A percentile compares a stretch with the other conserved stretches of the same genome.
Conservation (phyloP, 1,140 invertebrate species). For the Drosophila virilis region DNA sequence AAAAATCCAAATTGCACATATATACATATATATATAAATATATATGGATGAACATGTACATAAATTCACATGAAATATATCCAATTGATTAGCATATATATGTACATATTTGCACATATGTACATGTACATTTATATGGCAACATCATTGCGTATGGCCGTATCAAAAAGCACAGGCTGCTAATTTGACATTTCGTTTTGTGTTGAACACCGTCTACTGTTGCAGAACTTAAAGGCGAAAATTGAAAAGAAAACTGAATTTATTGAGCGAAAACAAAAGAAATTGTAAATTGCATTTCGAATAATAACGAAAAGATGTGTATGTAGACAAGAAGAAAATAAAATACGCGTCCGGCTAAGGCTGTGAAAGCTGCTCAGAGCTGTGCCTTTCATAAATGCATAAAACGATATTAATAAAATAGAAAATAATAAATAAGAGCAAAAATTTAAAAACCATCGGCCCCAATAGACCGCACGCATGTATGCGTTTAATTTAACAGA, state of each 20-base stretch:
- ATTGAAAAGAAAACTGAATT: conserved; percentile 32
- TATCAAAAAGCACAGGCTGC: conserved; percentile 56
- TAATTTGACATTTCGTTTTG: conserved; percentile 62
- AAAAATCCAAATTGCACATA: conserved; percentile 12
- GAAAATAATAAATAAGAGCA: conserved; percentile 18
- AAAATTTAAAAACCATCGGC: conserved; percentile 18
- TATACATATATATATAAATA: neutral
- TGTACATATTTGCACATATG: conserved; percentile 45
- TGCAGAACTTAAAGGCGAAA: conserved; percentile 35
- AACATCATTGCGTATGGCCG: conserved; percentile 68
- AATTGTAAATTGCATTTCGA: conserved; percentile 20
- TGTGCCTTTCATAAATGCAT: conserved; percentile 9
- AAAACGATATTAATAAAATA: conserved; percentile 23
- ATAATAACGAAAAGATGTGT: neutral
- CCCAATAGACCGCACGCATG: conserved; percentile 18
- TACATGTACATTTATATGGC: conserved; percentile 65
- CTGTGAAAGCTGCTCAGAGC: neutral
- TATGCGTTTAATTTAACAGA: conserved; percentile 28
- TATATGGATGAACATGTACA: conserved; percentile 22
- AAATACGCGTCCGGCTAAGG: conserved; percentile 3
- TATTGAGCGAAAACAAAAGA: conserved; percentile 25
- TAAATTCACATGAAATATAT: conserved; percentile 8
- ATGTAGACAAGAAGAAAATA: conserved; percentile 1
- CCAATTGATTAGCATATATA: conserved; percentile 17
- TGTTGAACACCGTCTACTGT: conserved; percentile 41